Evolutionary conservation across 2,797 vertebrate genomes (phyloP), one percentile per base, ranked within the genome.

Genomic region (Babyrousa celebensis): DNA sequence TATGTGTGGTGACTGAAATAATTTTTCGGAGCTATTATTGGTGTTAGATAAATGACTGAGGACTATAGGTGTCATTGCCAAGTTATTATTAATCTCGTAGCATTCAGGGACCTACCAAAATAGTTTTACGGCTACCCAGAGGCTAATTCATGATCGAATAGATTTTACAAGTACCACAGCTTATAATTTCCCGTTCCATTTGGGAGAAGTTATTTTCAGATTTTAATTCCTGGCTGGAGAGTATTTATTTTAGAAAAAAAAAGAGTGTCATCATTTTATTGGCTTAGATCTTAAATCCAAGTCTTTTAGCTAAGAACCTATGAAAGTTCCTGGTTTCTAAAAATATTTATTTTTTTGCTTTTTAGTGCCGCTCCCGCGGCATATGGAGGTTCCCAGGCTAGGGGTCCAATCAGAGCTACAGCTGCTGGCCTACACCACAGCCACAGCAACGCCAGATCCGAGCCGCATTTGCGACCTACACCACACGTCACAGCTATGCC

Each of bases 21-120:
- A 88, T 91, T 54, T 56, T 32, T 6, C 36, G 60, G 21, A 23
- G 32, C 84, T 95, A 84, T 95, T 77, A 10, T 84, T 62, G 70
- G 15, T 25, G 84, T 27, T 85, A 91, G 96, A 89, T 86, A 95
- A 94, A 91, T 95, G 54, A 95, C n/a, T 60, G 82, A 93, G 52
- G 63, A 32, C 40, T 89, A 40, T 18, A 79, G 65, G 40, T 83
- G 70, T 54, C 12, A 48, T 93, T 85, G 25, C 6, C 43, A 87
- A 87, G 40, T 96, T 94, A 78, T 89, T 90, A 75, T 68, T 85
- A 91, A 88, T 23, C 32, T 91, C 29, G 12, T 23, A 85, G 77
- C 60, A 87, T 32, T 88, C 56, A 96, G 56, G 60, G 32, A 90
- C 58, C 32, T 68, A 79, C 56, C 6, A 74, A 72, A 67, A 78